Percentiles rank a stretch among this genome's conserved stretches.
Evolutionary conservation across 2,113 vertebrate species (phyloP).

Genomic region (Nymphicus hollandicus): DNA sequence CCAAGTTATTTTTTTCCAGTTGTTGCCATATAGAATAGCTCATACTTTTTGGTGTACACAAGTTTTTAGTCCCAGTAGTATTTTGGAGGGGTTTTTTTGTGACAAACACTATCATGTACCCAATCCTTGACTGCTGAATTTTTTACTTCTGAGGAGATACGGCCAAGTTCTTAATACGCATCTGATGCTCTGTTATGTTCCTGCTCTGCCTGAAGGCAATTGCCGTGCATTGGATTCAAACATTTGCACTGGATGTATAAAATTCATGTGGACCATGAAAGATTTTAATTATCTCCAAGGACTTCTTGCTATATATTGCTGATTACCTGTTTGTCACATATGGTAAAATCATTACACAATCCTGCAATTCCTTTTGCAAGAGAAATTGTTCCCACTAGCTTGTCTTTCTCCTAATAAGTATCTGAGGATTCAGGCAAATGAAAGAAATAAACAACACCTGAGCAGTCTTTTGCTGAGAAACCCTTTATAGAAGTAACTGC

Average conservation of each 20-base stretch:
- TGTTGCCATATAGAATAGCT: neutral
- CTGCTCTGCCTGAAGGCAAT: neutral
- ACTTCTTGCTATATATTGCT: neutral
- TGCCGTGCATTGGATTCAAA: neutral
- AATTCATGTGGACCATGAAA: neutral
- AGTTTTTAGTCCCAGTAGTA: neutral
- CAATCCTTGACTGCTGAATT: neutral
- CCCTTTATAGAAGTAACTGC: neutral
- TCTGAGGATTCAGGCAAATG: neutral
- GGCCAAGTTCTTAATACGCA: neutral
- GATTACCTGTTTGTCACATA: neutral
- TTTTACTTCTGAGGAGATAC: neutral
- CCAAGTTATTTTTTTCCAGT: accelerated
- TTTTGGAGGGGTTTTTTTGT: neutral
- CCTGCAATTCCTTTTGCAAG: neutral
- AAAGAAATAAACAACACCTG: neutral
- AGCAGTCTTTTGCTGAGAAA: neutral
- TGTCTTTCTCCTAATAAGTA: neutral
- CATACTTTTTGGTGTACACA: neutral
- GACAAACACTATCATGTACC: neutral
- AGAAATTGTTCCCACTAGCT: neutral
- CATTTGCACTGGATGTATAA: neutral
- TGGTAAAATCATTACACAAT: neutral
- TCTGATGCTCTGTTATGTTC: neutral
- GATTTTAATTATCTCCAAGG: neutral